phyloP scores from a whole-genome alignment of 2,113 vertebrate genomes.

The Neogale vison region DNA sequence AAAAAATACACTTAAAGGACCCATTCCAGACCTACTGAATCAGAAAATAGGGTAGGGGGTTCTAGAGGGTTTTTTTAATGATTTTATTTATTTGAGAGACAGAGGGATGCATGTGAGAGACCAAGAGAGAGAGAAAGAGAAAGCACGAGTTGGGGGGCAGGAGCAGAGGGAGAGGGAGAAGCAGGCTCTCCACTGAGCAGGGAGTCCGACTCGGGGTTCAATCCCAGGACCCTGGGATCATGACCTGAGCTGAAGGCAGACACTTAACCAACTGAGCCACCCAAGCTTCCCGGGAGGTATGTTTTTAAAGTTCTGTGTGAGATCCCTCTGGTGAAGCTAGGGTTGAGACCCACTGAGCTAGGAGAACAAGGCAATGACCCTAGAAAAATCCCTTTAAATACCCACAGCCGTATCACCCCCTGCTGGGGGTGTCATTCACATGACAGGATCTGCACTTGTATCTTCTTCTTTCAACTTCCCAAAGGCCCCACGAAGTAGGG shows the following conservation, averaged over 20 bases:
- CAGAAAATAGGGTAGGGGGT: not conserved
- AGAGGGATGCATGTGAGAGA: not conserved
- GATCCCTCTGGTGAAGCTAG: too few relatives aligned
- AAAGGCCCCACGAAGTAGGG: not conserved
- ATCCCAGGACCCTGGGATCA: not conserved
- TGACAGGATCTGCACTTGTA: too few relatives aligned
- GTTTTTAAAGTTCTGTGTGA: not conserved
- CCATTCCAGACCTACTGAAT: not conserved
- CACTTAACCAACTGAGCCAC: not conserved
- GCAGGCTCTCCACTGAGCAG: not conserved
- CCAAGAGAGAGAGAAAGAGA: not conserved
- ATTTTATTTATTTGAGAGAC: not conserved
- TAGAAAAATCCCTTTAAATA: not conserved
- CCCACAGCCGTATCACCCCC: not conserved
- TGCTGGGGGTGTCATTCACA: too few relatives aligned
- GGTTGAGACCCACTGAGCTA: not conserved
- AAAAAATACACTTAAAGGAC: not conserved
- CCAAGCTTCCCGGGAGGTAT: not conserved
- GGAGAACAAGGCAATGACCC: not conserved
- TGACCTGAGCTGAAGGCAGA: not conserved
- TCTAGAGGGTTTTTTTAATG: not conserved
- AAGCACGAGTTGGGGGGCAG: not conserved
- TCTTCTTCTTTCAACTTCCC: not conserved
- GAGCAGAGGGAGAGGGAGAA: not conserved
- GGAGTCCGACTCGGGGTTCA: rapidly evolving